Evolutionary conservation across 2,113 vertebrate species (phyloP).

Genomic region (Laterallus jamaicensis): DNA sequence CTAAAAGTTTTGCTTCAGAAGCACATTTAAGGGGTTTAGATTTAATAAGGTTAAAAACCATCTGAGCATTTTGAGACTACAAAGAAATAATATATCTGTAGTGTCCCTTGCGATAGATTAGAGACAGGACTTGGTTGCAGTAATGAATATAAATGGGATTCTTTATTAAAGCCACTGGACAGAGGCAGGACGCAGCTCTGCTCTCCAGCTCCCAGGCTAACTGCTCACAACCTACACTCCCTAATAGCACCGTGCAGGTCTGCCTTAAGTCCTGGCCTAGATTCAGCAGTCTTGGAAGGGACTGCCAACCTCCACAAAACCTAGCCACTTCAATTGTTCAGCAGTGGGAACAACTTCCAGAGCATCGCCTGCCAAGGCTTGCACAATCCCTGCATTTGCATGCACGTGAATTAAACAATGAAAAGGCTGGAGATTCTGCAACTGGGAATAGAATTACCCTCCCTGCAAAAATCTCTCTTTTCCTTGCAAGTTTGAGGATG

Average conservation of each 20-base stretch:
- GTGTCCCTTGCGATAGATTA: slow-evolving; percentile 57
- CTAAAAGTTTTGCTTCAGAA: slow-evolving; percentile 61
- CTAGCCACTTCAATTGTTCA: background rate
- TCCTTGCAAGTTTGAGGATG: background rate
- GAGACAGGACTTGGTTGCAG: slow-evolving; percentile 10
- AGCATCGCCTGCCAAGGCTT: background rate
- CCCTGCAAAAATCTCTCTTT: background rate
- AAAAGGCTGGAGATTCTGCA: background rate
- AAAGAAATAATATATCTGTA: slow-evolving; percentile 61
- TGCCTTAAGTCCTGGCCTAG: slow-evolving; percentile 46
- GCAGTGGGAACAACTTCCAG: background rate
- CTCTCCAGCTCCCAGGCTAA: slow-evolving; percentile 38
- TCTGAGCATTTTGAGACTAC: slow-evolving; percentile 53
- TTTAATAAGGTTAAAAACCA: slow-evolving; percentile 65
- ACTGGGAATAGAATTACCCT: background rate
- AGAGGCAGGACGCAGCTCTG: slow-evolving; percentile 4
- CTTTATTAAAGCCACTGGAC: slow-evolving; percentile 65
- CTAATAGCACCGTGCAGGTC: background rate
- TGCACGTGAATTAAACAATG: slow-evolving; percentile 7
- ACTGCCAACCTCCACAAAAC: background rate
- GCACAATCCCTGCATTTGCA: background rate
- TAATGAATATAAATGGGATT: slow-evolving; percentile 66
- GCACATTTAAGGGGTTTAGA: slow-evolving; percentile 45
- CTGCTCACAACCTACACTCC: slow-evolving; percentile 6
- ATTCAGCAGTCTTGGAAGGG: slow-evolving; percentile 27